Conservation (phyloP, 1,140 invertebrate genomes). For the Drosophila lacteicornis region DNA sequence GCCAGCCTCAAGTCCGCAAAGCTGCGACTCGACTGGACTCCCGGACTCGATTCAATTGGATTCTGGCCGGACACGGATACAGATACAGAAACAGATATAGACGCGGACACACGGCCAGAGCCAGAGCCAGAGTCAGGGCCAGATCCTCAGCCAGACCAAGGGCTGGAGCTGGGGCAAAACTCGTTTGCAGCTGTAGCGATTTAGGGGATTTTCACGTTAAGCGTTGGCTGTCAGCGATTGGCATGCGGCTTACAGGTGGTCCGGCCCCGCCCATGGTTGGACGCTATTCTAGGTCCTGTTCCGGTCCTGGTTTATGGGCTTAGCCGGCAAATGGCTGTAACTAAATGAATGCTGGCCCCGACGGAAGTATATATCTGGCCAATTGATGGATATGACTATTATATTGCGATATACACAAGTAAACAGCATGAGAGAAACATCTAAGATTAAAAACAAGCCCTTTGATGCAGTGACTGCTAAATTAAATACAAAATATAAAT, state of each 20-base stretch:
- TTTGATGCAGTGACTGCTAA: neutral
- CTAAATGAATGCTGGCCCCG: conserved; percentile 55
- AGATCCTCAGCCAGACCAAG: conserved; percentile 7
- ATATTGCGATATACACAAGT: conserved; percentile 8
- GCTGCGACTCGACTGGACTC: conserved; percentile 17
- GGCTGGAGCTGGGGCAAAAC: conserved; percentile 21
- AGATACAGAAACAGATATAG: conserved; percentile 19
- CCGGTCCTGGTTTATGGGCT: conserved; percentile 63
- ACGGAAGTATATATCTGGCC: conserved; percentile 6
- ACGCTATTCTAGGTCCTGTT: conserved; percentile 20
- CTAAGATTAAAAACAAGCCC: neutral
- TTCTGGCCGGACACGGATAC: conserved; percentile 29
- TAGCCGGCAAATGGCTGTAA: conserved; percentile 59
- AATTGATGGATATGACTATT: conserved; percentile 49
- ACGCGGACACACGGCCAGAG: conserved; percentile 4
- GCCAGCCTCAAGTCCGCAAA: conserved; percentile 46
- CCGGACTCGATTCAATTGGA: conserved; percentile 37
- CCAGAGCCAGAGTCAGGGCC: neutral
- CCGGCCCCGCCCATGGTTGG: conserved; percentile 24
- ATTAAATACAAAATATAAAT: neutral
- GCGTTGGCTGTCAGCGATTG: conserved; percentile 76
- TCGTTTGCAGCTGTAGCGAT: conserved; percentile 64
- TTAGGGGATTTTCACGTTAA: conserved; percentile 76
- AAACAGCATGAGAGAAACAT: neutral
- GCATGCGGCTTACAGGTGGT: conserved; percentile 80